These are phyloP conservation scores for Tetragnatha versicolor DNA, from an alignment of 1,140 invertebrate species.

Conservation along the genomic window DNA sequence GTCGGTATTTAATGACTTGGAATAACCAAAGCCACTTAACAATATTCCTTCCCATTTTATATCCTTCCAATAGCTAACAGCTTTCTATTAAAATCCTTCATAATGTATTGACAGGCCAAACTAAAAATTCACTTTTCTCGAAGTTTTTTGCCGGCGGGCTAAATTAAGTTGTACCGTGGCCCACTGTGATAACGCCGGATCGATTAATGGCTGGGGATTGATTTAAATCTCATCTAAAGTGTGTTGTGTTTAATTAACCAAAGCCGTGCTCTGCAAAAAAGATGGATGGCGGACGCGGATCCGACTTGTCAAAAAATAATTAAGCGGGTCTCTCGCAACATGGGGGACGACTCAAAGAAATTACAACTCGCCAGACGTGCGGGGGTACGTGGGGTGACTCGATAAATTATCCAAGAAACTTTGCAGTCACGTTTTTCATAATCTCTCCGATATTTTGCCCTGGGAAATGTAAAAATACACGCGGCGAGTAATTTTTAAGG, in stretches of 20 bases:
- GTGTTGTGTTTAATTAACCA: slow-evolving; percentile 45
- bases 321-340: no score
- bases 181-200: background rate
- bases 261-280: slow-evolving; percentile 29
- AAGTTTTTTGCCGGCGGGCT: background rate
- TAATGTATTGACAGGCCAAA: slow-evolving; percentile 13
- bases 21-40: slow-evolving; percentile 12
- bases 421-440: no score
- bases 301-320: background rate
- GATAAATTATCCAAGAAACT: no score
- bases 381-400: no score
- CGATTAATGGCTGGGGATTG: slow-evolving; percentile 39
- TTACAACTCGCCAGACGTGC: no score
- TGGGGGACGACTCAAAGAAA: no score
- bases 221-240: slow-evolving; percentile 42
- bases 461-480: no score
- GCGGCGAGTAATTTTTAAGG: no score
- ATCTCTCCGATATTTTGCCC: no score
- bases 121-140: slow-evolving; percentile 12
- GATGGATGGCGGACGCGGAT: slow-evolving; percentile 1
- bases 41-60: background rate
- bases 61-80: background rate
- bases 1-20: slow-evolving; percentile 15
- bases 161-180: slow-evolving; percentile 22
- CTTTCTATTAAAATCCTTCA: slow-evolving; percentile 27